phyloP scores from a whole-genome alignment of 1,140 invertebrate species.

The Zaprionus camerounensis region DNA sequence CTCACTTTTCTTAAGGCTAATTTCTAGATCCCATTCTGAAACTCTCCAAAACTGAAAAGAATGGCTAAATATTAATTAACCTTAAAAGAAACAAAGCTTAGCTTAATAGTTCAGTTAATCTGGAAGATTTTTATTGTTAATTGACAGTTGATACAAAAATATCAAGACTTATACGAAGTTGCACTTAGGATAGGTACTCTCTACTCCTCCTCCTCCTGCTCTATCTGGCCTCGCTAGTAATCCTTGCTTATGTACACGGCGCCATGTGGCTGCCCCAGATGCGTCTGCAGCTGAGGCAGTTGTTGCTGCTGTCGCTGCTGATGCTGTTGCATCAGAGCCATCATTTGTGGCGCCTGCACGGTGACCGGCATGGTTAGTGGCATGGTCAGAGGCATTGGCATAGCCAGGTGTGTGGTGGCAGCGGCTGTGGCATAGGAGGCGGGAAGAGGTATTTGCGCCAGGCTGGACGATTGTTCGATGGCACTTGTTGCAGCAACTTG shows the following conservation, averaged over 20 bases:
- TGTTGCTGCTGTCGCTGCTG: constrained; percentile 40
- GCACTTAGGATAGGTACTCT: constrained; percentile 59
- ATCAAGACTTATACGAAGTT: constrained; percentile 49
- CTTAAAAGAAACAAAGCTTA: neutral
- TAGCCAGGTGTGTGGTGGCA: constrained; percentile 45
- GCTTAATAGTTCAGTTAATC: constrained; percentile 2
- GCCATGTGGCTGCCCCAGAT: constrained; percentile 41
- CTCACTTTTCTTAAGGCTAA: no score
- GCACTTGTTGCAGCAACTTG: constrained; percentile 18
- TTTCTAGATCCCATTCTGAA: no score
- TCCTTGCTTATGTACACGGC: constrained; percentile 67
- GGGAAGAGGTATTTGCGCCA: constrained; percentile 26
- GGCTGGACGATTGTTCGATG: constrained; percentile 34
- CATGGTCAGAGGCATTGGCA: constrained; percentile 58
- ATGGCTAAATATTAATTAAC: neutral
- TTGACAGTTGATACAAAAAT: constrained; percentile 46
- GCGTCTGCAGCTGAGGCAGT: constrained; percentile 28
- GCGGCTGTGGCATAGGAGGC: constrained; percentile 47
- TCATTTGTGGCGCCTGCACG: constrained; percentile 68
- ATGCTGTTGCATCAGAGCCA: constrained; percentile 70
- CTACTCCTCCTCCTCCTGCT: neutral
- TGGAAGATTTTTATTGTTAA: constrained; percentile 36
- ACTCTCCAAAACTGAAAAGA: neutral
- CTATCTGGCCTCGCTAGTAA: constrained; percentile 37
- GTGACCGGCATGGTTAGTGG: constrained; percentile 60